phyloP scores from a whole-genome alignment of 2,888 invertebrate genomes.

The Catocala nupta region DNA sequence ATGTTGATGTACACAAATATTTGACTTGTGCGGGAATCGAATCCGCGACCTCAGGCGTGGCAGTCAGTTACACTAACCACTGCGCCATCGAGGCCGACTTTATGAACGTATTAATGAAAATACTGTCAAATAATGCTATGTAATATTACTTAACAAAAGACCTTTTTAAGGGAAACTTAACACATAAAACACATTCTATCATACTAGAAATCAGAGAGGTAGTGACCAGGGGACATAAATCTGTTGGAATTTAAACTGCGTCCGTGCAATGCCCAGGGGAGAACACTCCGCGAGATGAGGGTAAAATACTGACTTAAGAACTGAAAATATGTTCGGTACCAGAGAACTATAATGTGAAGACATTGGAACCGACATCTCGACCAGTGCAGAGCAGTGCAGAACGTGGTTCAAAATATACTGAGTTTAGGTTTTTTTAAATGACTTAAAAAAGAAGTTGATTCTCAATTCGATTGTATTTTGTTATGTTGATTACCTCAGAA shows the following conservation, averaged over 20 bases:
- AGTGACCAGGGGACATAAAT: slow-evolving; percentile 48
- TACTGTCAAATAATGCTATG: background rate
- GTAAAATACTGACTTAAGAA: slow-evolving; percentile 48
- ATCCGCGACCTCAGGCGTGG: too few species aligned
- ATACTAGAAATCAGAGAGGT: slow-evolving; percentile 38
- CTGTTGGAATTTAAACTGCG: slow-evolving; percentile 49
- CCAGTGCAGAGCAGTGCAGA: background rate
- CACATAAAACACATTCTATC: slow-evolving; percentile 9
- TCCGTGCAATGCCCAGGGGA: slow-evolving; percentile 30
- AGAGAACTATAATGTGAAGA: background rate
- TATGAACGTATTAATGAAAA: too few species aligned
- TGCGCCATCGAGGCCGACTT: too few species aligned
- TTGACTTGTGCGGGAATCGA: too few species aligned
- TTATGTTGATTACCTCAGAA: too few species aligned
- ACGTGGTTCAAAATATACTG: background rate
- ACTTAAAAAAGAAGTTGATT: too few species aligned
- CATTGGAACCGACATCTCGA: background rate
- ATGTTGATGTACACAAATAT: too few species aligned
- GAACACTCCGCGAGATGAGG: slow-evolving; percentile 37
- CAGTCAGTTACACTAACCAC: too few species aligned
- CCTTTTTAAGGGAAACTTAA: background rate
- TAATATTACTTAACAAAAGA: background rate
- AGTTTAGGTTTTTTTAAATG: too few species aligned
- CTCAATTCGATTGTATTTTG: too few species aligned
- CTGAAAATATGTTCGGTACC: slow-evolving; percentile 42